phyloP scores from a whole-genome alignment of 2,888 invertebrate species.

The Aphelenchoides bicaudatus region DNA sequence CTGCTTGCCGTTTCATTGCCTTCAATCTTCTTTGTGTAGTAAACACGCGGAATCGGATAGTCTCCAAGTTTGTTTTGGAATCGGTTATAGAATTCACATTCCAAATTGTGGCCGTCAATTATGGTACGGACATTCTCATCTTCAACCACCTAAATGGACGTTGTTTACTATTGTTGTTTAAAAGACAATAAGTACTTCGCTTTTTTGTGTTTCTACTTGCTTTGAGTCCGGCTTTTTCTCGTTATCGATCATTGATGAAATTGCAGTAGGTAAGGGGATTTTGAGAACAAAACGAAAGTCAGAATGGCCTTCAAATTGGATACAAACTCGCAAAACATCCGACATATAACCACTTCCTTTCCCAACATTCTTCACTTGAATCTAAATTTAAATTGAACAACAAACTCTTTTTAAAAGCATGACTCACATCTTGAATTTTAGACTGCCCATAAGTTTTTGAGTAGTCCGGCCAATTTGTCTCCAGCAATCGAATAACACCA shows the following conservation, averaged over 20 bases:
- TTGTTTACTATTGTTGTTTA: background rate
- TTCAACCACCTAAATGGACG: background rate
- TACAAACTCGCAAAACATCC: background rate
- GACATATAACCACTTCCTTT: conserved; percentile 8
- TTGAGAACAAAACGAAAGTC: conserved; percentile 4
- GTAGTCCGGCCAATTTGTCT: no score
- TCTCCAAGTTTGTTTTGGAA: background rate
- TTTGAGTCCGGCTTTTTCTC: background rate
- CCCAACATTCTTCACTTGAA: background rate
- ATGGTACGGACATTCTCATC: conserved; percentile 6
- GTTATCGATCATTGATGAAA: conserved; percentile 3
- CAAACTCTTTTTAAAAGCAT: no score
- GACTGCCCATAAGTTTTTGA: no score
- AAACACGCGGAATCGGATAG: conserved; percentile 1
- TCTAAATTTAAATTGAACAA: no score
- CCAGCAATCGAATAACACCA: no score
- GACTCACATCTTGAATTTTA: no score
- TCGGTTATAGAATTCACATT: conserved; percentile 8
- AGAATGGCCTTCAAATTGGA: background rate
- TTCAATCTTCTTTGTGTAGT: background rate
- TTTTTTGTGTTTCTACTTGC: no score
- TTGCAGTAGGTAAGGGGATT: conserved; percentile 2
- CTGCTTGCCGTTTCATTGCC: background rate
- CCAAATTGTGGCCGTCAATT: conserved; percentile 11
- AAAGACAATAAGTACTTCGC: no score